These are phyloP conservation scores for Augochlora pura DNA, from an alignment of 1,140 invertebrate genomes.

Conservation along the genomic window DNA sequence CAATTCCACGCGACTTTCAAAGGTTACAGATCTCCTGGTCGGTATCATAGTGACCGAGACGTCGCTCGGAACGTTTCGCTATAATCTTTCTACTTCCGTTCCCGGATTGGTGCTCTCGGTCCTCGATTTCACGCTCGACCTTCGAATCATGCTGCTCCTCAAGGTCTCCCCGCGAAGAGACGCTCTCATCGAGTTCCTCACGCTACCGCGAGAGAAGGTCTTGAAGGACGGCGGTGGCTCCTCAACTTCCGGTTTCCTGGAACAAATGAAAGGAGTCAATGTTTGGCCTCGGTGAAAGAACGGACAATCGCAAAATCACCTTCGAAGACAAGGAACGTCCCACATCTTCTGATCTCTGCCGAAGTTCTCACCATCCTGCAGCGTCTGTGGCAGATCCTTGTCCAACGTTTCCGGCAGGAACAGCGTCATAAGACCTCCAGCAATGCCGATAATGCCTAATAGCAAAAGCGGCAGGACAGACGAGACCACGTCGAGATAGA, in stretches of 20 bases:
- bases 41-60: not conserved
- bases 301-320: conserved; percentile 73
- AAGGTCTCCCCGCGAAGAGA: conserved; percentile 84
- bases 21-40: not conserved
- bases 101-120: conserved; percentile 44
- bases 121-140: conserved; percentile 73
- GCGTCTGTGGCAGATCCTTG: conserved; percentile 89
- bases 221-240: conserved; percentile 67
- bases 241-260: conserved; percentile 69
- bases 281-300: too few species aligned
- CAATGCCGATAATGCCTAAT: conserved; percentile 86
- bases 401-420: conserved; percentile 91
- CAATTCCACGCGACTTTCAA: not conserved
- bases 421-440: conserved; percentile 86
- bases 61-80: conserved; percentile 4
- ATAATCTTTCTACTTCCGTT: conserved; percentile 64
- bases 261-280: not conserved
- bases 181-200: conserved; percentile 80
- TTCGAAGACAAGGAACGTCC: conserved; percentile 88
- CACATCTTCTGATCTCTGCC: conserved; percentile 89
- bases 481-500: conserved; percentile 88
- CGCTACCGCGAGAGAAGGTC: conserved; percentile 71
- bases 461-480: conserved; percentile 87
- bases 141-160: conserved; percentile 84
- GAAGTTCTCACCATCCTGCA: conserved; percentile 92